Evolutionary conservation across 2,888 invertebrate genomes (phyloP).

Genomic region (Gryllus longicercus): DNA sequence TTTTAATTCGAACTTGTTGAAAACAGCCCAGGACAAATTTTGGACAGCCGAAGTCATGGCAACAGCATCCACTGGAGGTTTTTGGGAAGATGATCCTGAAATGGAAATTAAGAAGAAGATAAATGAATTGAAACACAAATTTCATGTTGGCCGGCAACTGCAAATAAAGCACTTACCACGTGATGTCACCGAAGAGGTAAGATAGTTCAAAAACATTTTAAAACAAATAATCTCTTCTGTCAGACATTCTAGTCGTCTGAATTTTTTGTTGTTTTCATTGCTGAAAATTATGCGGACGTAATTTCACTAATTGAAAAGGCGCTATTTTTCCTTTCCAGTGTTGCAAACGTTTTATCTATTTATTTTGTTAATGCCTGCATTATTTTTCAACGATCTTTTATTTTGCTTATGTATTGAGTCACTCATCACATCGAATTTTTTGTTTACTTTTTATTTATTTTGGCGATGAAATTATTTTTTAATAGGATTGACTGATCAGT

Average conservation of each 20-base stretch:
- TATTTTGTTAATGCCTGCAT: too few relatives aligned
- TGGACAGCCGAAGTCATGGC: constrained; percentile 43
- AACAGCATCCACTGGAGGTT: constrained; percentile 45
- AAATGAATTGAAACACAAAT: constrained; percentile 45
- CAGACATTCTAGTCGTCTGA: background rate
- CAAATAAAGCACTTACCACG: constrained; percentile 48
- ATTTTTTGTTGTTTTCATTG: background rate
- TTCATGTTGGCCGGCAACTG: constrained; percentile 47
- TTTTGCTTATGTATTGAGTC: too few relatives aligned
- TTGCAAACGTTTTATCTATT: too few relatives aligned
- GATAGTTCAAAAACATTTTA: constrained; percentile 29
- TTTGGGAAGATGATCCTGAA: constrained; percentile 45
- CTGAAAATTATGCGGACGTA: background rate
- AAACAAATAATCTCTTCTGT: background rate
- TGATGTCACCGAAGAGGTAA: constrained; percentile 48
- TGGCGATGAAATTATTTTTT: too few relatives aligned
- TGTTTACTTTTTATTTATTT: too few relatives aligned
- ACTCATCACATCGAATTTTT: too few relatives aligned
- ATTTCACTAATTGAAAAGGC: too few relatives aligned
- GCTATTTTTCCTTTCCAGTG: too few relatives aligned
- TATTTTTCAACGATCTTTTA: too few relatives aligned
- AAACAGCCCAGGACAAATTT: constrained; percentile 39
- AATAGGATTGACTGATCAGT: too few relatives aligned
- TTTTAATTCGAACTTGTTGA: constrained; percentile 39
- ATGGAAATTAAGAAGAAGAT: constrained; percentile 45